Base-by-base conservation (phyloP, 2,113 vertebrate genomes). In the Urocolius indicus region DNA sequence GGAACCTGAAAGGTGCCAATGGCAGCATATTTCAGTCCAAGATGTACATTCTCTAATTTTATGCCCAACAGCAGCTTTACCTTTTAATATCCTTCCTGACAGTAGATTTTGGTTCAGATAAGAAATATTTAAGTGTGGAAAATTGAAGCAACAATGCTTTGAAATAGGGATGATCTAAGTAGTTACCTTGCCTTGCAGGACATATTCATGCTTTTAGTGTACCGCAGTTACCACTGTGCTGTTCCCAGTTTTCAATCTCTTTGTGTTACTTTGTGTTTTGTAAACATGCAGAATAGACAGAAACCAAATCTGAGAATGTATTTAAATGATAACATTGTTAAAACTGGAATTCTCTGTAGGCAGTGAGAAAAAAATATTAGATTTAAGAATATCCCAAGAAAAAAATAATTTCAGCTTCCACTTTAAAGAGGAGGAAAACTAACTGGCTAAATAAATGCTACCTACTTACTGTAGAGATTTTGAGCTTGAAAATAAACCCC, bases 1-100 rank as follows among this genome's bases (percentile, higher is more conserved):
- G 55, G 30, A 61, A 66, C 3, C 16, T 9, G 27, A 93, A 52
- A 85, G 13, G 30, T 54, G 55, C 14, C 51, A 65, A 4, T 18
- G n/a, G n/a, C 27, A 73, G 10, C 13, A 4, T 10, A 73, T 1
- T 68, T 19, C 0, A 0, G 46, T 1, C 58, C 13, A 79, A 66
- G 27, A 90, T 16, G 46, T 17, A 3, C 63, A 29, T 55, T 51
- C 54, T 87, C 67, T 71, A 21, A 46, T 57, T 85, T 66, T 51
- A 41, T n/a, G 63, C 41, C 36, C 65, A 52, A 72, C 29, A 52
- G 23, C 7, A 79, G 32, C 26, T 82, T 82, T 66, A 76, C 16
- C 34, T 91, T 83, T 73, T 34, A 58, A 32, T 49, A 69, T 24
- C 10, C 41, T 57, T 62, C 41, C 63, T 54, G 49, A 46, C 36